These are phyloP conservation scores for Stichopus chloronotus DNA, from an alignment of 35 echinoderm and acorn worm genomes.

Conservation along the genomic window DNA sequence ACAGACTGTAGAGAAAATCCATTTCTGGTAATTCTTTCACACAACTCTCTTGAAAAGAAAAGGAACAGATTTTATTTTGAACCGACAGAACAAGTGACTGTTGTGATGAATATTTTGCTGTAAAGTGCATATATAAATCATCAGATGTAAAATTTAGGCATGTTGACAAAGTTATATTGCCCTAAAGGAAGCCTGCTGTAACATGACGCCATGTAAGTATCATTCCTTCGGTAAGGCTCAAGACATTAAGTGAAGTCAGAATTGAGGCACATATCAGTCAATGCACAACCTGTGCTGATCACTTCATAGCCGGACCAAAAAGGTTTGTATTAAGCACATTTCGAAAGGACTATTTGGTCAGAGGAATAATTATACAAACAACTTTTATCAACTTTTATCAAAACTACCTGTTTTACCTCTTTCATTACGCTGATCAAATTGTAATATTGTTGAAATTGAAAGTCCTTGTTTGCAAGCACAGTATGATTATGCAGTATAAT, in stretches of 20 bases:
- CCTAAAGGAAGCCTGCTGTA: too few species aligned
- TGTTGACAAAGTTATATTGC: too few species aligned
- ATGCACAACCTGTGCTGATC: neutral
- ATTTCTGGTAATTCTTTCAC: constrained; percentile 9
- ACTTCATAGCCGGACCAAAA: neutral
- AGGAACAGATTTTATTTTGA: too few species aligned
- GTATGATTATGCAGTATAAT: too few species aligned
- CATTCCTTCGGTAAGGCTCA: too few species aligned
- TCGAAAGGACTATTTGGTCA: neutral
- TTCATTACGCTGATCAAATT: neutral
- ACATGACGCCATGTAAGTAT: too few species aligned
- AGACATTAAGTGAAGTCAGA: too few species aligned
- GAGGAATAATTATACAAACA: neutral
- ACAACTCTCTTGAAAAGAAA: too few species aligned
- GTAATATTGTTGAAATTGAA: neutral
- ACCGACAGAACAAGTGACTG: too few species aligned
- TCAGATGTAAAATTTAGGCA: too few species aligned
- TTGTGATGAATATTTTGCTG: too few species aligned
- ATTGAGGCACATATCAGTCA: neutral
- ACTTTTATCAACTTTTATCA: neutral
- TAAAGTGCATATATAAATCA: too few species aligned
- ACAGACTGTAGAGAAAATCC: neutral
- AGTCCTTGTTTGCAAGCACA: neutral
- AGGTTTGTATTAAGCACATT: neutral
- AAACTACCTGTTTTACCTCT: neutral